Base-by-base conservation (phyloP, 2,797 vertebrate genomes). In the Oryzias sinensis region DNA sequence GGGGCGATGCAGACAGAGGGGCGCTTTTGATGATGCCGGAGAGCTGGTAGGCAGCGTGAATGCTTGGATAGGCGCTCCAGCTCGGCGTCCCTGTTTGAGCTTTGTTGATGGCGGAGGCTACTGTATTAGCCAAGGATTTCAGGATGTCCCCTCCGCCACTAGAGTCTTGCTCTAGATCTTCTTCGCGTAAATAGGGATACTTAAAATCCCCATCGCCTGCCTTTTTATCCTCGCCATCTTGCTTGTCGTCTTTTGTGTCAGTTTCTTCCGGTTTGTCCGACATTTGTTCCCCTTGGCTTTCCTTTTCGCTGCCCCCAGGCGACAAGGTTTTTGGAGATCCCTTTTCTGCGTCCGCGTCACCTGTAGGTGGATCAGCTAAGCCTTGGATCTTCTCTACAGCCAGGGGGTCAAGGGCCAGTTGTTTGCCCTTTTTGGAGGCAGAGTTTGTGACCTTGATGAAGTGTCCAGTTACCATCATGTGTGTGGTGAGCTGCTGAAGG, bases 401-500 rank as follows among this genome's bases (percentile, higher is more conserved):
- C 63, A 99, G 78, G 0, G 96, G 97, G 84, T 99, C 97, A 2
- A 99, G 90, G 25, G 97, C 94, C 75, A 99, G 89, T 77, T 99
- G 97, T 79, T 98, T 99, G 18, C 97, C 97, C 74, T 99, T 99
- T 90, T 99, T 99, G 53, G 97, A 98, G 63, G 97, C 97, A 0
- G 97, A 98, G 84, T 95, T 99, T 24, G 97, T 99, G 80, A 99
- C 97, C 89, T 99, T 99, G 76, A 99, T 92, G 78, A 99, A 99
- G 83, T 99, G 97, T 16, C 97, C 97, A 0, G 97, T 99, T 22
- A 99, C 97, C 97, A 99, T 99, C 97, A 99, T 99, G 62, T 99
- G 97, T 20, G 96, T 96, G 0, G 97, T 99, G 68, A 99, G 97
- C 74, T 99, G 97, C 82, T 99, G 97, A 62, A 99, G 83, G 2